Conservation (phyloP, 2,888 invertebrate genomes). For the Athetis lepigone region DNA sequence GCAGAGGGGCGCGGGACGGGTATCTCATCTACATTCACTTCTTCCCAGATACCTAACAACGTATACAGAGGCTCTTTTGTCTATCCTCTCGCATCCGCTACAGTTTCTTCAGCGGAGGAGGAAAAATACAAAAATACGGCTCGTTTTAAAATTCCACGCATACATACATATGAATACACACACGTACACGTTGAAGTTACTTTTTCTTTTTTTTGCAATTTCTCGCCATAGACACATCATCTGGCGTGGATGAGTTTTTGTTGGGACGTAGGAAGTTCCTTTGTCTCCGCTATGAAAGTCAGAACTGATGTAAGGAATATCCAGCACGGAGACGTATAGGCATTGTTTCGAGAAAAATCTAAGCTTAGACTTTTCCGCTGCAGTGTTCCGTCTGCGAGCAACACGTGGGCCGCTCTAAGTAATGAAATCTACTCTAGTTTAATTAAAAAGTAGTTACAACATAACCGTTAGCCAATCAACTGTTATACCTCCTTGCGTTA, state of each 20-base stretch:
- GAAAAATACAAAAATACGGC: slow-evolving; percentile 86
- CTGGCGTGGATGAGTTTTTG: slow-evolving; percentile 90
- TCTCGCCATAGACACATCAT: slow-evolving; percentile 90
- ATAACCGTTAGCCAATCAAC: slow-evolving; percentile 76
- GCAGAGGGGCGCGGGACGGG: slow-evolving; percentile 75
- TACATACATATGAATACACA: slow-evolving; percentile 72
- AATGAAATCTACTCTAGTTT: slow-evolving; percentile 82
- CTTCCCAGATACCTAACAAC: slow-evolving; percentile 86
- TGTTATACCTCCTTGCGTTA: slow-evolving; percentile 67
- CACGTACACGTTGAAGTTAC: slow-evolving; percentile 77
- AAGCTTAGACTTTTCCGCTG: slow-evolving; percentile 81
- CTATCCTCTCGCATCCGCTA: slow-evolving; percentile 85
- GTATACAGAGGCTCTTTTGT: slow-evolving; percentile 85
- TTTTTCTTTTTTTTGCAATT: slow-evolving; percentile 86
- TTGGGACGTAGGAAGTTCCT: slow-evolving; percentile 87
- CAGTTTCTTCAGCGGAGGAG: slow-evolving; percentile 82
- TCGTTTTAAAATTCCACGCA: slow-evolving; percentile 85
- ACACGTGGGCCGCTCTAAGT: slow-evolving; percentile 85
- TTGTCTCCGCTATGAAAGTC: slow-evolving; percentile 88
- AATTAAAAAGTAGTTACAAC: slow-evolving; percentile 80
- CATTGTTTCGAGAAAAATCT: slow-evolving; percentile 87
- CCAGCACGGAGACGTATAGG: slow-evolving; percentile 79
- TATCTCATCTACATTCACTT: slow-evolving; percentile 87
- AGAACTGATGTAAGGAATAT: slow-evolving; percentile 88
- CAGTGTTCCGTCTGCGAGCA: slow-evolving; percentile 75